Conservation (phyloP, 2,113 vertebrate species). For the Dromaius novaehollandiae region DNA sequence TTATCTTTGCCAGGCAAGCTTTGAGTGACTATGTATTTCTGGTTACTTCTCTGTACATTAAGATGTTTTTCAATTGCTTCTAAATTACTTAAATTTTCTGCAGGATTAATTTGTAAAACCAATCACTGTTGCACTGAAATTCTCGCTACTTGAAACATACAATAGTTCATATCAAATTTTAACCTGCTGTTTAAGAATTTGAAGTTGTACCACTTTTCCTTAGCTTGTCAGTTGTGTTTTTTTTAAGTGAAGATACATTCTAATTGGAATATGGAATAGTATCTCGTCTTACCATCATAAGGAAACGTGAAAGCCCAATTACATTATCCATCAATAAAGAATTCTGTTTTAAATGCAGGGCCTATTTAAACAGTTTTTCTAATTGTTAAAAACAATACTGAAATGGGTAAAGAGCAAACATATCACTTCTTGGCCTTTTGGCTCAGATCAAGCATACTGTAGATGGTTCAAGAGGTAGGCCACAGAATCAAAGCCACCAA, state of each 20-base stretch:
- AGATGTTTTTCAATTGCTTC: not conserved
- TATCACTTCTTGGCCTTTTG: not conserved
- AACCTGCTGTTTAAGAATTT: not conserved
- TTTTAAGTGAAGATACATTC: not conserved
- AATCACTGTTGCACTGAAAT: not conserved
- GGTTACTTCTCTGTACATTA: not conserved
- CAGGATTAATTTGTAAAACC: not conserved
- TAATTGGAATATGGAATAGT: rapidly evolving
- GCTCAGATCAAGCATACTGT: not conserved
- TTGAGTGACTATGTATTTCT: slow-evolving; percentile 42
- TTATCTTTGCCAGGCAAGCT: slow-evolving; percentile 64
- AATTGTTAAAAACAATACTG: not conserved
- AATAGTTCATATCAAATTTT: not conserved
- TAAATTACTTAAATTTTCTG: not conserved
- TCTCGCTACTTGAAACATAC: not conserved
- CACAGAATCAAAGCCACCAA: not conserved
- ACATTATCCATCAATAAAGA: not conserved
- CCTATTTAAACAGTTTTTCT: not conserved
- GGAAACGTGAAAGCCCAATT: not conserved
- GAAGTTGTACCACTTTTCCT: not conserved
- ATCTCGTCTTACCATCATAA: not conserved
- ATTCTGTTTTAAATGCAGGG: not conserved
- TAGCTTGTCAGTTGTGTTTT: not conserved
- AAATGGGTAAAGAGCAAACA: not conserved
- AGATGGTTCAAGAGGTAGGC: not conserved